These are phyloP conservation scores for Parthenolecanium corni DNA, from an alignment of 2,888 invertebrate species.

Conservation along the genomic window DNA sequence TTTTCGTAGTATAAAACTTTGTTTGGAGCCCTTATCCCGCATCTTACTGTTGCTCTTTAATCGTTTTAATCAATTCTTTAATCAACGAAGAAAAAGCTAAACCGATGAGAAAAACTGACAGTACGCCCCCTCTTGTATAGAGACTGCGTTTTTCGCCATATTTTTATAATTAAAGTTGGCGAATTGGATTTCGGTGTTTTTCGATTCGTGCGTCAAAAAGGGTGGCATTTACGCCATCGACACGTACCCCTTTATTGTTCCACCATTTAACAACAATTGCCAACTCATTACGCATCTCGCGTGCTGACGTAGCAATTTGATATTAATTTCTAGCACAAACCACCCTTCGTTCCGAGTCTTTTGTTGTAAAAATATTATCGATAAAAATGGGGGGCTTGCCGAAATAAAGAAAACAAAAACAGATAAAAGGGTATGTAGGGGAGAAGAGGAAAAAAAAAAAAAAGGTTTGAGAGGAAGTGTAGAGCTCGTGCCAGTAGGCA, in stretches of 20 bases:
- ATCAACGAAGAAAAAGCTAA: no score
- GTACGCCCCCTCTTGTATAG: no score
- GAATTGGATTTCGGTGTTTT: neutral
- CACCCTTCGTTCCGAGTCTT: neutral
- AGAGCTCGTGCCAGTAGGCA: slow-evolving; percentile 12
- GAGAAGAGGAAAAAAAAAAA: no score
- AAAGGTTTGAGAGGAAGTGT: slow-evolving; percentile 18
- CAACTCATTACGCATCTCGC: neutral
- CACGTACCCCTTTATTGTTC: neutral
- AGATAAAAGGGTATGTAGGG: neutral
- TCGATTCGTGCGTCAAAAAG: neutral
- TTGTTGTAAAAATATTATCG: slow-evolving; percentile 25
- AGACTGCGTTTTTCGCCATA: neutral
- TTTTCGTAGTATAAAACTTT: no score
- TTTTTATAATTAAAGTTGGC: neutral
- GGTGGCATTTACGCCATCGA: neutral
- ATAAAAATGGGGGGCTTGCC: slow-evolving; percentile 1
- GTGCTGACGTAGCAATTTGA: neutral
- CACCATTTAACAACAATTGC: neutral
- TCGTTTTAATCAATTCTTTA: no score
- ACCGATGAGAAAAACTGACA: no score
- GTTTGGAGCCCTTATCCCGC: no score
- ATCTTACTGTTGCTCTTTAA: no score
- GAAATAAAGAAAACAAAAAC: neutral
- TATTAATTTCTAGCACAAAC: slow-evolving; percentile 9